These are phyloP conservation scores for Gymnarchus niloticus DNA, from an alignment of 2,113 vertebrate genomes.

Conservation along the genomic window DNA sequence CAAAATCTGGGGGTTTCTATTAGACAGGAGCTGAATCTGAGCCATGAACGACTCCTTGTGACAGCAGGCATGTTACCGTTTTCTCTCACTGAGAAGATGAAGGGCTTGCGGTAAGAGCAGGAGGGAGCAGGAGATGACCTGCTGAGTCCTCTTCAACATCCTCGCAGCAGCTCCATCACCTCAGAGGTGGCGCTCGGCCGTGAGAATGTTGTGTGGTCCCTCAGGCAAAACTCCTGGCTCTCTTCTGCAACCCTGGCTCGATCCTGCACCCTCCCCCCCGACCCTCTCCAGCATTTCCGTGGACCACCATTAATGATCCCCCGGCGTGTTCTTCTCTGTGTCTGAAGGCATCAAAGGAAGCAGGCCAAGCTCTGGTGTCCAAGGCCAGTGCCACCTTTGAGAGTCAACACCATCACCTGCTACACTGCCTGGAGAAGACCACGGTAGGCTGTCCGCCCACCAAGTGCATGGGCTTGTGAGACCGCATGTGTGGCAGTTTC, in stretches of 20 bases:
- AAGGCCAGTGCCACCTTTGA: constrained; percentile 80
- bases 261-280: background rate
- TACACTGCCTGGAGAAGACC: constrained; percentile 94
- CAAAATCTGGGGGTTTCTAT: background rate
- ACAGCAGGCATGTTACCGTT: constrained; percentile 16
- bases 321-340: constrained; percentile 43
- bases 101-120: constrained; percentile 18
- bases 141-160: constrained; percentile 5
- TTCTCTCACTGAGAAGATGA: constrained; percentile 8
- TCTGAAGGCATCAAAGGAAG: constrained; percentile 77
- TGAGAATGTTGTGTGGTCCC: constrained; percentile 20
- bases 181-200: constrained; percentile 2
- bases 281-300: constrained; percentile 20
- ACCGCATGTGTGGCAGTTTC: background rate
- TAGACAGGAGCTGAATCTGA: constrained; percentile 31
- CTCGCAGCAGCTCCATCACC: constrained; percentile 20
- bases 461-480: background rate
- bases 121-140: background rate
- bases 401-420: constrained; percentile 87
- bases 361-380: constrained; percentile 79
- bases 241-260: too few relatives aligned
- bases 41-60: constrained; percentile 30
- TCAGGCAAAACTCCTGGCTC: background rate
- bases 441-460: constrained; percentile 70
- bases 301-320: background rate